Conservation (phyloP, 2,888 invertebrate species). For the Agriopis leucophaearia region DNA sequence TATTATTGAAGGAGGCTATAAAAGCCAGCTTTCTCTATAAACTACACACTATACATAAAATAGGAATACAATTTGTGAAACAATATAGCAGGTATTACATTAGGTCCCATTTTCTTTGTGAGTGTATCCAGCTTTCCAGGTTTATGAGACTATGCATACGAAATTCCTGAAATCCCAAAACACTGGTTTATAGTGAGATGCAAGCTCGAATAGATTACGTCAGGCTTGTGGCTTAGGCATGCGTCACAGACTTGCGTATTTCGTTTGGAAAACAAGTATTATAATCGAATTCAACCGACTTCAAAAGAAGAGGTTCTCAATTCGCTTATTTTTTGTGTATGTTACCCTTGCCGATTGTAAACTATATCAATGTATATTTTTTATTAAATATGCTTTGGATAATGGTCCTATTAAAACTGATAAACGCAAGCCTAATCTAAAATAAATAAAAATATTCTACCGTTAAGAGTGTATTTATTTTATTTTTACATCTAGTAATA, state of each 20-base stretch:
- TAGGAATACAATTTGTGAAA: constrained; percentile 2
- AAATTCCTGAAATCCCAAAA: constrained; percentile 26
- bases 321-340: too few species aligned
- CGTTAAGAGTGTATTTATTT: too few species aligned
- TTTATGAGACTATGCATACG: constrained; percentile 17
- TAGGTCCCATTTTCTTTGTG: constrained; percentile 12
- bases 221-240: constrained; percentile 13
- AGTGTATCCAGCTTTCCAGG: constrained; percentile 11
- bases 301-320: too few species aligned
- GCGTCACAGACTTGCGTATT: not conserved
- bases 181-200: constrained; percentile 25
- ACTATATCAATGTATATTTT: too few species aligned
- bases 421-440: too few species aligned
- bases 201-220: constrained; percentile 24
- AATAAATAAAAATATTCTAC: too few species aligned
- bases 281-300: too few species aligned
- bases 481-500: too few species aligned
- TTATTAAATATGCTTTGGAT: too few species aligned
- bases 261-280: too few species aligned
- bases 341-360: too few species aligned
- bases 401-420: too few species aligned
- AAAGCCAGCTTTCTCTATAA: not conserved
- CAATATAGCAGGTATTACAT: constrained; percentile 2
- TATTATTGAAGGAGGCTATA: not conserved
- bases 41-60: not conserved